Evolutionary conservation across 2,113 vertebrate genomes (phyloP).

Genomic region (Grammomys dolichurus): DNA sequence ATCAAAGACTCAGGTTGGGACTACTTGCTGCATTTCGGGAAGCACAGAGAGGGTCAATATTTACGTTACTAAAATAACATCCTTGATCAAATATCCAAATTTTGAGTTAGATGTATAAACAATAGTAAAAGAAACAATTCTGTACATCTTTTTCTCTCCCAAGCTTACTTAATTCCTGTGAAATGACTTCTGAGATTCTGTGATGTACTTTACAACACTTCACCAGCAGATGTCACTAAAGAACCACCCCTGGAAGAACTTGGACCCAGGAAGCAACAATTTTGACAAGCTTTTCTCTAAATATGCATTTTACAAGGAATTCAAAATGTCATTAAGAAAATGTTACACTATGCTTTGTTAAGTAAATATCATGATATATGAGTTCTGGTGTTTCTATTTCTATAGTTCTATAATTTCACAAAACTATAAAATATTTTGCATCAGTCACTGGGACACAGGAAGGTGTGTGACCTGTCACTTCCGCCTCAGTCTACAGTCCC

Average conservation of each 20-base stretch:
- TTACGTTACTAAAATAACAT: neutral
- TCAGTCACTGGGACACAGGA: neutral
- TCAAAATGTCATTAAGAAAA: constrained; percentile 14
- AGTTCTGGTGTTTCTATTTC: neutral
- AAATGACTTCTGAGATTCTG: constrained; percentile 32
- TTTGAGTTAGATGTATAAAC: neutral
- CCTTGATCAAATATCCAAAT: neutral
- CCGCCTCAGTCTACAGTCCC: neutral
- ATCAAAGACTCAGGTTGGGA: neutral
- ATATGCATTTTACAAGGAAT: neutral
- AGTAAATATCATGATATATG: neutral
- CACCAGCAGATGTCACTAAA: constrained; percentile 87
- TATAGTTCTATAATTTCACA: neutral
- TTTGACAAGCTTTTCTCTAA: neutral
- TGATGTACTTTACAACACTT: constrained; percentile 63
- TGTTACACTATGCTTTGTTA: neutral
- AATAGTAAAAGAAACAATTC: constrained; percentile 31
- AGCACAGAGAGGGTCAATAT: neutral
- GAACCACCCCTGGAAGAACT: constrained; percentile 64
- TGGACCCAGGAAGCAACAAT: neutral
- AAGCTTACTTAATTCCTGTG: neutral
- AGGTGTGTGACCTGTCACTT: neutral
- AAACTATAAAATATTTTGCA: neutral
- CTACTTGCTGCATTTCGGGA: neutral
- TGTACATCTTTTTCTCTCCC: neutral